Percentiles rank a stretch among this genome's conserved stretches.
Evolutionary conservation across 2,113 vertebrate species (phyloP).

Genomic region (Macquaria australasica): DNA sequence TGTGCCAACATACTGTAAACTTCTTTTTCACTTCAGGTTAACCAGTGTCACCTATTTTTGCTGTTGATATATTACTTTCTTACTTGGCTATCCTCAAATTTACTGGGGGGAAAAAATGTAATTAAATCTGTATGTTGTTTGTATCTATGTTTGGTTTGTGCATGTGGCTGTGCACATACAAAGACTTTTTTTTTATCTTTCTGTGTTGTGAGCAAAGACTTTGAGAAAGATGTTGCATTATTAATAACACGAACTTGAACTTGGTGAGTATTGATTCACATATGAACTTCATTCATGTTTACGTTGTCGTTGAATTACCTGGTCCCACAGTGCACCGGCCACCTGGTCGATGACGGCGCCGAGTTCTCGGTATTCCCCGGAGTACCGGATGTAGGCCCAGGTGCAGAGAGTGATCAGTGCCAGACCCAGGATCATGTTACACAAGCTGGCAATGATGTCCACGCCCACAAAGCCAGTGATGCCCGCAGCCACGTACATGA

Average conservation of each 20-base stretch:
- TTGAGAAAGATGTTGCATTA: background rate
- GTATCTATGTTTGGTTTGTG: background rate
- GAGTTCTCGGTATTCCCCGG: slow-evolving; percentile 97
- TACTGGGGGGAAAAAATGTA: background rate
- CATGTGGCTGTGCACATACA: background rate
- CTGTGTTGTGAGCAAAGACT: background rate
- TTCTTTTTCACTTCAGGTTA: no score
- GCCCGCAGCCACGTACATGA: slow-evolving; percentile 95
- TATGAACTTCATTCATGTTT: background rate
- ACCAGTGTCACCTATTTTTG: no score
- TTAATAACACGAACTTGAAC: background rate
- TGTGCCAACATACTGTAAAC: no score
- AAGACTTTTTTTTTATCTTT: background rate
- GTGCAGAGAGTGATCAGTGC: slow-evolving; percentile 98
- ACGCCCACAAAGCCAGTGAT: slow-evolving; percentile 97
- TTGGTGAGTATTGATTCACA: slow-evolving; percentile 4
- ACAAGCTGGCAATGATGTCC: slow-evolving; percentile 98
- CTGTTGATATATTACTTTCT: background rate
- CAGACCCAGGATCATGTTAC: slow-evolving; percentile 98
- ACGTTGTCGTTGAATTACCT: slow-evolving; percentile 83
- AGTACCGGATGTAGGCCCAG: slow-evolving; percentile 99
- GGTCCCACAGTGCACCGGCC: slow-evolving; percentile 98
- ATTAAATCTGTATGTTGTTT: background rate
- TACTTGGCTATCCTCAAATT: background rate
- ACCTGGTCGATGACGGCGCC: slow-evolving; percentile 99